Evolutionary conservation across 2,113 vertebrate species (phyloP).

Genomic region (Neopipo cinnamomea): DNA sequence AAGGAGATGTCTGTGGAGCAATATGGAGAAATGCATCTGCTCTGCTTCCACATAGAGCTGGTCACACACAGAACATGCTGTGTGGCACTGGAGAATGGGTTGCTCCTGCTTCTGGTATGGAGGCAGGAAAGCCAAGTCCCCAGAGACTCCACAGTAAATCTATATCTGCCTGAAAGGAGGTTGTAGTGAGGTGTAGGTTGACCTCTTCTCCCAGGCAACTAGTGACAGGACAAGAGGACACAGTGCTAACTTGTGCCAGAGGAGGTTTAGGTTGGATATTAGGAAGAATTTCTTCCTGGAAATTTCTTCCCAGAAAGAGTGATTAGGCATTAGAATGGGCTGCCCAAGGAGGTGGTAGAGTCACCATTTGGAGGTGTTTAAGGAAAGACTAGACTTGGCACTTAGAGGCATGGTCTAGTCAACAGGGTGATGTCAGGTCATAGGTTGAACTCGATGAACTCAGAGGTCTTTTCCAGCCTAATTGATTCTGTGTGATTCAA

Average conservation of each 20-base stretch:
- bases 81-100: not conserved
- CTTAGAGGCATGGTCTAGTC: not conserved
- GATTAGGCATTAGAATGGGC: not conserved
- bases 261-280: not conserved
- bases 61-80: not conserved
- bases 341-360: not conserved
- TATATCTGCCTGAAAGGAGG: not conserved
- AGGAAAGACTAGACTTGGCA: not conserved
- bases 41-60: not conserved
- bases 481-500: not conserved
- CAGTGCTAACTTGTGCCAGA: not conserved
- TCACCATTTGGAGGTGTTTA: not conserved
- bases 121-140: not conserved
- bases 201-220: not conserved
- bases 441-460: not conserved
- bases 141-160: not conserved
- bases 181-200: not conserved
- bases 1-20: not conserved
- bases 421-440: rapidly evolving
- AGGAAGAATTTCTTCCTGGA: not conserved
- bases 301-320: not conserved
- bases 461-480: not conserved
- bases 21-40: not conserved
- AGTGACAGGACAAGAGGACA: not conserved
- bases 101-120: not conserved